These are phyloP conservation scores for Drosophila kikkawai DNA, from an alignment of 1,140 invertebrate genomes.

Conservation along the genomic window DNA sequence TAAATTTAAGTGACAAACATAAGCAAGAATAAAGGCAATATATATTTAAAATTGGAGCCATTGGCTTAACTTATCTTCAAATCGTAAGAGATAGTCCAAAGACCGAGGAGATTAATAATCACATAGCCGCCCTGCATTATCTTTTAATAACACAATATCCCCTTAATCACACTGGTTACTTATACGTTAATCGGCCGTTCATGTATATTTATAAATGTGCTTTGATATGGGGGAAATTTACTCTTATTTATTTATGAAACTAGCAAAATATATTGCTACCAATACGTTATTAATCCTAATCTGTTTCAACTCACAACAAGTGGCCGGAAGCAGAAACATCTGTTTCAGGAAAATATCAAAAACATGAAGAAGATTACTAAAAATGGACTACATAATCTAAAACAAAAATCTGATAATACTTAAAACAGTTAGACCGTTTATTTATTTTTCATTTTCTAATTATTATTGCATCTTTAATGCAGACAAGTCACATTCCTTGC, in stretches of 20 bases:
- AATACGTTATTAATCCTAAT: not conserved
- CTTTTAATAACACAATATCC: slow-evolving; percentile 12
- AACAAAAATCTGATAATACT: not conserved
- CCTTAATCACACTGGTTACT: not conserved
- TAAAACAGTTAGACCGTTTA: too few relatives aligned
- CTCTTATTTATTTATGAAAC: slow-evolving; percentile 8
- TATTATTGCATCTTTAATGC: too few relatives aligned
- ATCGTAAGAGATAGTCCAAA: not conserved
- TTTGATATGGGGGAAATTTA: not conserved
- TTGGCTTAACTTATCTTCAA: slow-evolving; percentile 8
- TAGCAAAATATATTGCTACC: not conserved
- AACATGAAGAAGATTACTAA: not conserved
- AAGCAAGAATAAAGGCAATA: not conserved
- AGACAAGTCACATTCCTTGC: not conserved
- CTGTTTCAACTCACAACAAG: not conserved
- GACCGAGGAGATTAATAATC: slow-evolving; percentile 7
- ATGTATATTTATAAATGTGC: slow-evolving; percentile 6
- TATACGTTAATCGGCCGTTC: not conserved
- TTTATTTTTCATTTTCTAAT: too few relatives aligned
- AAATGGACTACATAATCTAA: not conserved
- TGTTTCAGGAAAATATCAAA: not conserved
- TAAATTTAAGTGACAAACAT: not conserved
- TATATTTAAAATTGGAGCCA: not conserved
- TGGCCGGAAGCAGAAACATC: not conserved
- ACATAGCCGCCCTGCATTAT: slow-evolving; percentile 3